Base-by-base conservation (phyloP, 1,140 invertebrate genomes). In the Zophobas morio region DNA sequence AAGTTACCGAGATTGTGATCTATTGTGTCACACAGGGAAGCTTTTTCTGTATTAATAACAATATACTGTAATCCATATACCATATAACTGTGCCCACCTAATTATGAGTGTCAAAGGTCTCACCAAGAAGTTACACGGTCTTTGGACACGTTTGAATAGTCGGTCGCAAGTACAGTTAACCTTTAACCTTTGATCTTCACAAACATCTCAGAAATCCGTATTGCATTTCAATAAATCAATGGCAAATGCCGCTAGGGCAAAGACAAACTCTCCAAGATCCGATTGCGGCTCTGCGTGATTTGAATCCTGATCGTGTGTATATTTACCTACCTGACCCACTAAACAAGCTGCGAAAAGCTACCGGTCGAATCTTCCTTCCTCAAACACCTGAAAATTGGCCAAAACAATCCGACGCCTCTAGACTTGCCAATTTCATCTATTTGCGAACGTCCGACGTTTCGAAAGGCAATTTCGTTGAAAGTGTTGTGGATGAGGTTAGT, bases 181-280 rank as follows among this genome's bases (percentile, higher is more conserved):
- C 60, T 66, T 32, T 46, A 40, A 66, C 39, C 60, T 66, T 66
- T 66, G 60, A 66, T 66, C 60, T 66, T 66, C n/a, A 32, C 37
- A 39, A 66, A 66, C 60, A 66, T 66, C 60, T 40, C 37, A 66
- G 60, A 66, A 66, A 66, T 66, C 60, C 60, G 60, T 66, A 66
- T 66, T 66, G 60, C 60, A 66, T 66, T 66, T 66, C 60, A 66
- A 66, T 66, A 66, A 66, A 66, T 66, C 60, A 66, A 66, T 66
- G n/a, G 60, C 39, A 66, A 66, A 66, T 47, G 60, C 60, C 60
- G 60, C 33, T 66, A 66, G 39, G 60, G 60, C 39, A 66, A 66
- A 66, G 60, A 66, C 60, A 66, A 66, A 42, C 60, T 66, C 60
- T 66, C 60, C 60, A 66, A 66, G 60, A 66, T 39, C 60, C 60